phyloP scores from a whole-genome alignment of 2,888 invertebrate species.

The Tenthredo mesomela region DNA sequence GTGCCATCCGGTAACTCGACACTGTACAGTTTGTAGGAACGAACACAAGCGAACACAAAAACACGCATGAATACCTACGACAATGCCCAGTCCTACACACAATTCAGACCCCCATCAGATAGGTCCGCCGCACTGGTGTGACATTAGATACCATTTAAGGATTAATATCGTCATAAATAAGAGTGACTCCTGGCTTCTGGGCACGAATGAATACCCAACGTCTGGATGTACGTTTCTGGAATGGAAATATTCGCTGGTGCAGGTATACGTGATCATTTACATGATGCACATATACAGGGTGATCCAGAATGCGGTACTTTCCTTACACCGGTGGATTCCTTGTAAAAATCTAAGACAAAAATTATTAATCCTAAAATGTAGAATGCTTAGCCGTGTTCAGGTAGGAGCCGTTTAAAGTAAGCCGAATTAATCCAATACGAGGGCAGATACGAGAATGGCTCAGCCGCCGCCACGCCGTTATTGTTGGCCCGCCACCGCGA shows the following conservation, averaged over 20 bases:
- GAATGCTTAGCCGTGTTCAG: too few relatives aligned
- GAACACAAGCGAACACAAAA: conserved; percentile 68
- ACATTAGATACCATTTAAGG: conserved; percentile 78
- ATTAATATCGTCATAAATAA: conserved; percentile 78
- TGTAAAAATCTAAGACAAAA: too few relatives aligned
- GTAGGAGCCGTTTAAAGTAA: too few relatives aligned
- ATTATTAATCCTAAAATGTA: too few relatives aligned
- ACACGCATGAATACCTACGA: conserved; percentile 76
- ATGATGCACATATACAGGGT: neutral
- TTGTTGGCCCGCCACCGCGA: too few relatives aligned
- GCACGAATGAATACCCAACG: conserved; percentile 49
- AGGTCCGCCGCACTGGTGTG: conserved; percentile 72
- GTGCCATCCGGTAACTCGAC: conserved; percentile 78
- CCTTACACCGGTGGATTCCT: too few relatives aligned
- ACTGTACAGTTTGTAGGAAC: conserved; percentile 75
- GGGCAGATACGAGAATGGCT: too few relatives aligned
- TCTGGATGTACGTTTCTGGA: conserved; percentile 29
- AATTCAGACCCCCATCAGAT: conserved; percentile 68
- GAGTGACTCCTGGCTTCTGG: conserved; percentile 66
- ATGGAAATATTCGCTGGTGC: conserved; percentile 24
- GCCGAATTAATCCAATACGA: too few relatives aligned
- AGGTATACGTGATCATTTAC: conserved; percentile 26
- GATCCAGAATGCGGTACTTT: too few relatives aligned
- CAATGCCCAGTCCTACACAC: conserved; percentile 73
- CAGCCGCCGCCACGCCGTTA: too few relatives aligned